Evolutionary conservation across 1,140 invertebrate species (phyloP).

Genomic region (Mycetomoellerius zeteki): DNA sequence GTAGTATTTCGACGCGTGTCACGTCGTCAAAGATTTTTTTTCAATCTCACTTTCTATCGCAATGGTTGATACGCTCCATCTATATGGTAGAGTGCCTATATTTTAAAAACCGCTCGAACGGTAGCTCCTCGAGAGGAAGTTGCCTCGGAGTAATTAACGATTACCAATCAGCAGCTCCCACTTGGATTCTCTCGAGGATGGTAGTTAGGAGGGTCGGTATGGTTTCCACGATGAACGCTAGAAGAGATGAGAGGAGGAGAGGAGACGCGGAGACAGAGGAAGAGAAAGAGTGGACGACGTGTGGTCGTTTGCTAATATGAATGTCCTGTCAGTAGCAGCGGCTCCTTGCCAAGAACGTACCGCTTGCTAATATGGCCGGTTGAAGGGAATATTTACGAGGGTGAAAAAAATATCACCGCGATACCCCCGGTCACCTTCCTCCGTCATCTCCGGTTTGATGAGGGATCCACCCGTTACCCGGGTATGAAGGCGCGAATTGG

Average conservation of each 20-base stretch:
- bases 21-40: conserved; percentile 26
- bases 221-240: conserved; percentile 59
- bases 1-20: not conserved
- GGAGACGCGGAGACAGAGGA: conserved; percentile 61
- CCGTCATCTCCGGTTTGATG: conserved; percentile 56
- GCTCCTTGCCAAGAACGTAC: conserved; percentile 84
- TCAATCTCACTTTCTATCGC: conserved; percentile 45
- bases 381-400: conserved; percentile 84
- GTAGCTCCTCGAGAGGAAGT: conserved; percentile 63
- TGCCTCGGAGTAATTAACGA: conserved; percentile 77
- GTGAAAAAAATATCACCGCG: conserved; percentile 79
- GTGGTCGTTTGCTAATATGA: conserved; percentile 81
- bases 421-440: conserved; percentile 55
- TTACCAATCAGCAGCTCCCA: conserved; percentile 77
- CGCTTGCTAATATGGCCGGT: conserved; percentile 81
- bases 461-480: conserved; percentile 15
- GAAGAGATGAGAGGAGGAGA: conserved; percentile 40
- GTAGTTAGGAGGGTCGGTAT: conserved; percentile 56
- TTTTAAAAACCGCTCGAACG: conserved; percentile 66
- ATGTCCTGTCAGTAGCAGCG: conserved; percentile 85
- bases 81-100: conserved; percentile 50
- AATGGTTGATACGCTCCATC: not conserved
- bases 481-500: conserved; percentile 63
- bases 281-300: conserved; percentile 72
- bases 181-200: conserved; percentile 65